Base-by-base conservation (phyloP, 30 jellyfish, hydroid and myxozoan species). In the Pelagia noctiluca region DNA sequence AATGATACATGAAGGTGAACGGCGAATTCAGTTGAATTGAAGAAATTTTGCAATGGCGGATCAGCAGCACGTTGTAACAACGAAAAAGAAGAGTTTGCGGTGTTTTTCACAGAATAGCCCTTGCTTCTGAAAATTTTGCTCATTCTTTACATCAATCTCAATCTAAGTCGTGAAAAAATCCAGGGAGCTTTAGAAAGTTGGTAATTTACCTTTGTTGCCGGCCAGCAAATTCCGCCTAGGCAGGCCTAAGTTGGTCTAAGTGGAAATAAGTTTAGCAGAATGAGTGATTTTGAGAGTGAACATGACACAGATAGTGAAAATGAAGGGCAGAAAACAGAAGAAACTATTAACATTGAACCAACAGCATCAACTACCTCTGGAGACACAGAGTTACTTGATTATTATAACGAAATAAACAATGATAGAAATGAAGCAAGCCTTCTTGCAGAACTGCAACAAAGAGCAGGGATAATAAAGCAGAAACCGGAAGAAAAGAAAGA, bases 321-420 rank as follows among this genome's bases (percentile, higher is more conserved):
- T 49, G 50, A 89, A 88, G 60, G 79, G 71, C 1, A 79, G 96
- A 95, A 79, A 80, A 46, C 96, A 87, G 35, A 90, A 87, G 57
- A 95, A 96, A 23, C 76, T 82, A 1, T 37, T 5, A 12, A 53
- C 48, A 35, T 37, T 82, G 23, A 33, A 31, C 21, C 85, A 67
- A 32, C 93, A 90, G 28, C 29, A 52, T 52, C 68, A 19, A 52
- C 7, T 3, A 30, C 7, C 2, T 42, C 12, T 16, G 12, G 16
- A 42, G 68, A 52, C 26, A 4, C 28, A 3, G 21, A 52, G 21
- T 52, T 52, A 19, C 21, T 52, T 3, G 68, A 52, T 52, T 52
- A 52, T 19, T 52, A 52, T 30, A 52, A 52, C 21, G 68, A 52
- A 3, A 52, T 52, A 52, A 52, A 19, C 8, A 35, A 82, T 50